phyloP scores from a whole-genome alignment of 2,888 invertebrate genomes.

The Creontiades dilutus region DNA sequence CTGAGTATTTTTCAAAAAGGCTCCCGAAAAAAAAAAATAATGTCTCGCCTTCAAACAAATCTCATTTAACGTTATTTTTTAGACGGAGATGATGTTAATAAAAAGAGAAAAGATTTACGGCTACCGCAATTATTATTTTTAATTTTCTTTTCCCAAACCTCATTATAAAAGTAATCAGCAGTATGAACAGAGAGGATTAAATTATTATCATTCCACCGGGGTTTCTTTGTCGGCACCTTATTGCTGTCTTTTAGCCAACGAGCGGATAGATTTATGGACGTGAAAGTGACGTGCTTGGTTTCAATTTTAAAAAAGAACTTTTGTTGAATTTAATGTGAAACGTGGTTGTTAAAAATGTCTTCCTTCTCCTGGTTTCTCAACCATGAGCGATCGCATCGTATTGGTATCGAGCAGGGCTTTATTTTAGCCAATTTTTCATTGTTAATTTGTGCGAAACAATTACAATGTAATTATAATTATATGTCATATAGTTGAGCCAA shows the following conservation, averaged over 20 bases:
- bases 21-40: not conserved
- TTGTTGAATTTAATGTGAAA: no score
- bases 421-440: no score
- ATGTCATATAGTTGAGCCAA: no score
- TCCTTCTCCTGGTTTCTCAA: no score
- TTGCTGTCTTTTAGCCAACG: not conserved
- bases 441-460: no score
- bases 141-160: not conserved
- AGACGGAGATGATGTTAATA: not conserved
- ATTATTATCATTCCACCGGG: conserved; percentile 25
- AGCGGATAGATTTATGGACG: not conserved
- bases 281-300: no score
- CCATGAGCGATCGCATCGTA: no score
- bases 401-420: no score
- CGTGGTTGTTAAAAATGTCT: no score
- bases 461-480: no score
- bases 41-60: not conserved
- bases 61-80: not conserved
- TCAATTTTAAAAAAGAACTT: no score
- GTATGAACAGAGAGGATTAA: not conserved
- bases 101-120: not conserved
- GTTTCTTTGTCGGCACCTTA: not conserved
- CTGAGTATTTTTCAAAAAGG: not conserved
- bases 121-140: conserved; percentile 5
- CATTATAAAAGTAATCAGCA: conserved; percentile 35